A percentile compares a stretch with the other conserved stretches of the same genome.
Conservation (phyloP, 2,888 invertebrate species). For the Lumbricus terrestris region DNA sequence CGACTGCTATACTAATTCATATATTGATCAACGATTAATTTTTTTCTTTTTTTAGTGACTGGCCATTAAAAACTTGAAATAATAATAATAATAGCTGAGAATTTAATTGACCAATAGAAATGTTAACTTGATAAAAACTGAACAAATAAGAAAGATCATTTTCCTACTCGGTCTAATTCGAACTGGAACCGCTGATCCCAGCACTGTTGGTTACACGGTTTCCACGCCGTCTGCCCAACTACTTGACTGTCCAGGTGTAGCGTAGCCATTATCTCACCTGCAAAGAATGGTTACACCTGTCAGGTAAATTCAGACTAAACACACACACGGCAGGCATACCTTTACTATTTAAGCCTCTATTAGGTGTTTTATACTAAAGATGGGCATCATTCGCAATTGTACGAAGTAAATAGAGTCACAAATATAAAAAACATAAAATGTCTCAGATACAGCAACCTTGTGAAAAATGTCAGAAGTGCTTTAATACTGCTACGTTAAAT, state of each 20-base stretch:
- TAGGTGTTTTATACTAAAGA: not conserved
- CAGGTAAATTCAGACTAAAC: not conserved
- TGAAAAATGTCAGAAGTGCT: too few relatives aligned
- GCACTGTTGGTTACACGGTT: slow-evolving; percentile 92
- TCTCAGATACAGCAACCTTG: too few relatives aligned
- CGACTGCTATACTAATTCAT: too few relatives aligned
- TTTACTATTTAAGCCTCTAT: not conserved
- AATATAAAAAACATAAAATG: not conserved
- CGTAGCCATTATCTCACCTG: slow-evolving; percentile 91
- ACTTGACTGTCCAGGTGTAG: slow-evolving; percentile 90
- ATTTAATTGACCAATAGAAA: too few relatives aligned
- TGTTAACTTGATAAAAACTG: not conserved
- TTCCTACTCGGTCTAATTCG: slow-evolving; percentile 77
- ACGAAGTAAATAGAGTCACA: too few relatives aligned
- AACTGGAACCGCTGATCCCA: slow-evolving; percentile 98
- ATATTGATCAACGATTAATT: too few relatives aligned
- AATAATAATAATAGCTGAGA: not conserved
- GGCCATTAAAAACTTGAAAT: not conserved
- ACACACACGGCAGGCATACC: not conserved
- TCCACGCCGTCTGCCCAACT: slow-evolving; percentile 96
- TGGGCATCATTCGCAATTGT: not conserved
- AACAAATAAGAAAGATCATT: not conserved
- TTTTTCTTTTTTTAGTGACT: not conserved
- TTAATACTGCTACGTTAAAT: too few relatives aligned
- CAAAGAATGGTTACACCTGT: slow-evolving; percentile 21